Base-by-base conservation (phyloP, 2,888 invertebrate species). In the Lepidonotus clava region DNA sequence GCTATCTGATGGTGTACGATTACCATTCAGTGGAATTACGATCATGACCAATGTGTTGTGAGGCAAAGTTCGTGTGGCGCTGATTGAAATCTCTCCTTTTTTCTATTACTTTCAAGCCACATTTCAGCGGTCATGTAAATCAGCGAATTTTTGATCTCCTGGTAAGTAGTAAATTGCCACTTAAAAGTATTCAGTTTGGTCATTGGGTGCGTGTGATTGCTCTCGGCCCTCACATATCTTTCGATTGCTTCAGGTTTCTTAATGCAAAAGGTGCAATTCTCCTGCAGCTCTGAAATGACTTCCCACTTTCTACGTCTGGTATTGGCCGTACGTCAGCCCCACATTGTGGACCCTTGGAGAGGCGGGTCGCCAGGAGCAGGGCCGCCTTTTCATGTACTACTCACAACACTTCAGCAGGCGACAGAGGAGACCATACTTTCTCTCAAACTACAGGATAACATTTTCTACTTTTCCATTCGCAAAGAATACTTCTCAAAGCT, bases 191-290 rank as follows among this genome's bases (percentile, higher is more conserved):
- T 11, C 61, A 28, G 61, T 61, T 61, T 18, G 61, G 28, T 61
- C 61, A 28, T n/a, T 61, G 61, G n/a, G 24, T 24, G 61, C 28
- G 32, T 46, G 18, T 61, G 61, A 61, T 61, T 61, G 61, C n/a
- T 32, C 61, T 11, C 11, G 28, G 1, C 61, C 28, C 1, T 11
- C 11, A 14, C 61, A 53, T n/a, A 18, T n/a, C n/a, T n/a, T n/a
- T n/a, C n/a, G n/a, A n/a, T n/a, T n/a, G n/a, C 4, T 32, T 61
- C 11, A 24, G 61, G 61, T 1, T n/a, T 61, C 61, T 32, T 61
- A 61, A 61, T 61, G 61, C 28, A 61, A 61, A 61, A 61, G 61
- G 11, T 61, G 32, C 61, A 61, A 61, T 61, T 28, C 28, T 32
- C 28, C 28, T 2, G 61, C 5, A 11, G 28, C 24, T 2, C 24